phyloP scores from a whole-genome alignment of 1,140 invertebrate species.

The Zaprionus camerounensis region DNA sequence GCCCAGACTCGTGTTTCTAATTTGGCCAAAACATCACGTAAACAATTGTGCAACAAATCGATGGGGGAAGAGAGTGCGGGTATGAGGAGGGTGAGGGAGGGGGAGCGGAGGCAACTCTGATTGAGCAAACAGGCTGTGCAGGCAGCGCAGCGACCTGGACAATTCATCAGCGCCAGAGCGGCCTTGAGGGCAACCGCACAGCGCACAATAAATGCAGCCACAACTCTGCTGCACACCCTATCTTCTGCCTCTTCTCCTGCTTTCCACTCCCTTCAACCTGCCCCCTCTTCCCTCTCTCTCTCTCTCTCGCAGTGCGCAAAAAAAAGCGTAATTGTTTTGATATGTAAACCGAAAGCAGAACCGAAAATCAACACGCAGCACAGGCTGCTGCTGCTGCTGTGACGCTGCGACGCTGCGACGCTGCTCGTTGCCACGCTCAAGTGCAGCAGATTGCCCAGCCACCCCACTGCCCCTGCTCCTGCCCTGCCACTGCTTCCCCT shows the following conservation, averaged over 20 bases:
- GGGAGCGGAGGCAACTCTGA: constrained; percentile 24
- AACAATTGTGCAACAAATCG: constrained; percentile 75
- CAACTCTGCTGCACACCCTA: not conserved
- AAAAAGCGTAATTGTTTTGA: constrained; percentile 76
- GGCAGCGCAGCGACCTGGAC: constrained; percentile 40
- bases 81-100: constrained; percentile 16
- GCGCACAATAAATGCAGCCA: constrained; percentile 64
- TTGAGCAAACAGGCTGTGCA: constrained; percentile 38
- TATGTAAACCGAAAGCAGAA: constrained; percentile 77
- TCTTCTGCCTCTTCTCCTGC: not conserved
- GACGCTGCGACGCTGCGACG: not conserved
- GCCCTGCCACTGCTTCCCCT: not conserved
- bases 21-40: constrained; percentile 78
- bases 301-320: not conserved
- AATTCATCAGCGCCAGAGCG: constrained; percentile 68
- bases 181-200: constrained; percentile 64
- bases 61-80: constrained; percentile 5
- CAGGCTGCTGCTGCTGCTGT: constrained; percentile 9
- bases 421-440: constrained; percentile 21
- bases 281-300: not conserved
- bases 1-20: constrained; percentile 44
- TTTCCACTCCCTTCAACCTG: not conserved
- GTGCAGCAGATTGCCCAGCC: constrained; percentile 43
- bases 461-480: not conserved
- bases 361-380: constrained; percentile 77